These are phyloP conservation scores for Dolichopus griseipennis DNA, from an alignment of 2,888 invertebrate genomes.

Conservation along the genomic window DNA sequence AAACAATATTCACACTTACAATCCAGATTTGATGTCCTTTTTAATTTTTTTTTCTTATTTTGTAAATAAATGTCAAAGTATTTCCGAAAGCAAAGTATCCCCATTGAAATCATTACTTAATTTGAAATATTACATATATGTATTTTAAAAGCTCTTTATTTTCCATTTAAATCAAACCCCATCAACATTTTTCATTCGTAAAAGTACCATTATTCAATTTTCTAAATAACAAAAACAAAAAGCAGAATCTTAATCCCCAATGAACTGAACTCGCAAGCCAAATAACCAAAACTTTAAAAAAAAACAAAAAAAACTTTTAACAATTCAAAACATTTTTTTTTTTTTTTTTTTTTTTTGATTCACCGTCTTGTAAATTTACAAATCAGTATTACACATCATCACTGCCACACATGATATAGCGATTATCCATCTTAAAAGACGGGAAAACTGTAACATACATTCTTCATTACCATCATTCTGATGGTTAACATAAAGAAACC, in stretches of 20 bases:
- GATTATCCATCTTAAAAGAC: not conserved
- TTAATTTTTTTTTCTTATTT: not conserved
- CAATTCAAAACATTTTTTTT: not conserved
- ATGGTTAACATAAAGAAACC: too few relatives aligned
- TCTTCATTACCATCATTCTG: not conserved
- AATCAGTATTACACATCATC: not conserved
- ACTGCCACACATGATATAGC: not conserved
- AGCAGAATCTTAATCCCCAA: not conserved
- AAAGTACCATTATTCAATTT: slow-evolving; percentile 2
- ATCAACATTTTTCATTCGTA: not conserved
- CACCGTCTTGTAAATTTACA: not conserved
- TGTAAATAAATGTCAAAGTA: too few relatives aligned
- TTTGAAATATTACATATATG: not conserved
- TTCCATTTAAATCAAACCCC: not conserved
- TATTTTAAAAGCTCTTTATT: not conserved
- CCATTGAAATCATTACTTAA: slow-evolving; percentile 1
- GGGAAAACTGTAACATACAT: too few relatives aligned
- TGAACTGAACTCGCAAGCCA: not conserved
- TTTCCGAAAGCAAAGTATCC: not conserved
- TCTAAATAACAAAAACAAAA: not conserved
- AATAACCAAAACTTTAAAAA: slow-evolving; percentile 2
- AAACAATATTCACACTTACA: too few relatives aligned
- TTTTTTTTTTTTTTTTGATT: not conserved
- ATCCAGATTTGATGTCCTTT: not conserved
- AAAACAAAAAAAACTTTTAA: too few relatives aligned